Percentiles rank a stretch among this genome's conserved stretches.
Conservation (phyloP, 2,797 vertebrate genomes). For the Alectoris magna region DNA sequence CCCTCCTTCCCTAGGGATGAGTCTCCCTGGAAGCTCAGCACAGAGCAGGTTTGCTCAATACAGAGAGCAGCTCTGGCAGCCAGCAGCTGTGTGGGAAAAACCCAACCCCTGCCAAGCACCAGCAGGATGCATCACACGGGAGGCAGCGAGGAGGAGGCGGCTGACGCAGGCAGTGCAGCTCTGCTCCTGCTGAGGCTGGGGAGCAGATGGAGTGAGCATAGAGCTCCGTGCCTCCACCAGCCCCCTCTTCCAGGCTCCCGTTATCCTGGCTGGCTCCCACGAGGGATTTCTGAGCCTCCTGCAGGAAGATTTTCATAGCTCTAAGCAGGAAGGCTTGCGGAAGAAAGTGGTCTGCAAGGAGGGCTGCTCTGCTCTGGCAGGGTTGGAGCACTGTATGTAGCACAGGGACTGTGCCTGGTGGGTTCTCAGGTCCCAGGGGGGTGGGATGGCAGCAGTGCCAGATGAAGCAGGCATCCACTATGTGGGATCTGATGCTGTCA, state of each 20-base stretch:
- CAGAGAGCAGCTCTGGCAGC: neutral
- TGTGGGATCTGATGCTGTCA: rapidly evolving
- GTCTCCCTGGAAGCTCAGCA: neutral
- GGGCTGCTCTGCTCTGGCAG: neutral
- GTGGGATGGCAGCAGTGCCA: neutral
- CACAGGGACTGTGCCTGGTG: neutral
- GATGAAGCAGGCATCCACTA: neutral
- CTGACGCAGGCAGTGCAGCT: slow-evolving; percentile 22
- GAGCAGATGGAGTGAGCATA: slow-evolving; percentile 25
- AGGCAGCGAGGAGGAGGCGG: neutral
- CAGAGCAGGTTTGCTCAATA: neutral
- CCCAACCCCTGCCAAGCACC: neutral
- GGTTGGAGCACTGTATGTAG: neutral
- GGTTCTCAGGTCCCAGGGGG: neutral
- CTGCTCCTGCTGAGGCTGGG: slow-evolving; percentile 17
- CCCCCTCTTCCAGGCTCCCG: neutral
- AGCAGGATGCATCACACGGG: neutral
- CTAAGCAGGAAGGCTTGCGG: neutral
- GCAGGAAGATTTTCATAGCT: neutral
- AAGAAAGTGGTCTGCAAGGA: neutral
- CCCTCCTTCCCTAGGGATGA: neutral
- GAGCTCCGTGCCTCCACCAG: neutral
- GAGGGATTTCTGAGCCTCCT: neutral
- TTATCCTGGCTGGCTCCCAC: neutral
- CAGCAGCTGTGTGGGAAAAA: neutral